Percentiles rank a stretch among this genome's conserved stretches.
Conservation (phyloP, 2,797 vertebrate species). For the Mastacembelus armatus region DNA sequence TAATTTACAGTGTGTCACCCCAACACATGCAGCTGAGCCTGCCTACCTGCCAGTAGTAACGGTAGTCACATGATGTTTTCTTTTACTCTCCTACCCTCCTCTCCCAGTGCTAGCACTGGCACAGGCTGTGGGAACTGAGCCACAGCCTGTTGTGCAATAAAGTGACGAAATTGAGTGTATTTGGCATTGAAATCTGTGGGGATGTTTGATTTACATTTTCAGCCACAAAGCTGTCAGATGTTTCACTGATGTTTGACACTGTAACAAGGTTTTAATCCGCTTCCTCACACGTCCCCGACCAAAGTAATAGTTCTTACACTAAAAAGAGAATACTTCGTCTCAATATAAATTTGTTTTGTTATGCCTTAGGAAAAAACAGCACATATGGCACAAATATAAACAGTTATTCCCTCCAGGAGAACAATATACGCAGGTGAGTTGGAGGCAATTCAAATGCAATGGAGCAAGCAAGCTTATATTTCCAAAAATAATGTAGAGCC, state of each 20-base stretch:
- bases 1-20: no score
- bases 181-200: slow-evolving; percentile 26
- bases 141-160: slow-evolving; percentile 28
- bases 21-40: no score
- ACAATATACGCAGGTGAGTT: slow-evolving; percentile 65
- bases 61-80: no score
- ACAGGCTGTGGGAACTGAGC: slow-evolving; percentile 11
- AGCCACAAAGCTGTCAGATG: slow-evolving; percentile 48
- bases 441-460: slow-evolving; percentile 75
- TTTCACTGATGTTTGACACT: slow-evolving; percentile 37
- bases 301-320: slow-evolving; percentile 38
- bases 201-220: slow-evolving; percentile 51
- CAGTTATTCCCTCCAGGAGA: slow-evolving; percentile 63
- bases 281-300: slow-evolving; percentile 16
- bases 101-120: not conserved
- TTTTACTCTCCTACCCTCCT: not conserved
- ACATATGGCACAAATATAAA: slow-evolving; percentile 63
- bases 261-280: slow-evolving; percentile 60
- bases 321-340: slow-evolving; percentile 36
- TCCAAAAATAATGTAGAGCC: slow-evolving; percentile 72
- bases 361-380: slow-evolving; percentile 17
- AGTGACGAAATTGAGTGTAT: slow-evolving; percentile 36
- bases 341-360: slow-evolving; percentile 52
- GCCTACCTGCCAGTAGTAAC: no score
- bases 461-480: slow-evolving; percentile 68